A percentile compares a stretch with the other conserved stretches of the same genome.
These are phyloP conservation scores for Lepus timidus DNA, from an alignment of 2,113 vertebrate genomes.

Conservation along the genomic window DNA sequence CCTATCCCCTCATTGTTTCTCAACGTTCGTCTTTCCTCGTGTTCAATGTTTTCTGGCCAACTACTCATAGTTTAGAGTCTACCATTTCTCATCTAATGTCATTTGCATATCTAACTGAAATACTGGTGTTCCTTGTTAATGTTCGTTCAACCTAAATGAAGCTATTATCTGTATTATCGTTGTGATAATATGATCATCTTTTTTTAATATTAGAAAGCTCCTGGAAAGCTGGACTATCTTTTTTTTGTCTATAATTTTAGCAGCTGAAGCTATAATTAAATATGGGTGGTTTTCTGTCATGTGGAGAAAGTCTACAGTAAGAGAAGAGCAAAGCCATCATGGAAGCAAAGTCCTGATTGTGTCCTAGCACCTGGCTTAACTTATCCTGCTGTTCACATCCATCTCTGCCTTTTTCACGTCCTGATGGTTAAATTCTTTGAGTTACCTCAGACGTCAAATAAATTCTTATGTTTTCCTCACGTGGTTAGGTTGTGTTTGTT, in stretches of 20 bases:
- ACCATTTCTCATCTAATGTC: background rate
- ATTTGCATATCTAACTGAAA: background rate
- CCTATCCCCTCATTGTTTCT: background rate
- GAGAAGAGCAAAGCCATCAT: background rate
- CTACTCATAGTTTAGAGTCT: background rate
- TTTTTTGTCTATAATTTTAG: background rate
- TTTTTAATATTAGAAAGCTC: background rate
- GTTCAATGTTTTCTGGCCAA: background rate
- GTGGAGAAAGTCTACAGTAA: background rate
- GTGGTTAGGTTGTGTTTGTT: constrained; percentile 33
- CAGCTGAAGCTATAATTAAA: background rate
- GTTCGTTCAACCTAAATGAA: background rate
- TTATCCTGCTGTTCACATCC: no score
- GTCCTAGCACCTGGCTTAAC: no score
- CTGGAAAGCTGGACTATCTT: background rate
- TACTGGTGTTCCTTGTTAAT: background rate
- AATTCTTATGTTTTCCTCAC: constrained; percentile 33
- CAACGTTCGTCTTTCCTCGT: background rate
- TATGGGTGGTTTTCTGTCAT: background rate
- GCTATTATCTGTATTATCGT: background rate
- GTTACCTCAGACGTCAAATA: constrained; percentile 39
- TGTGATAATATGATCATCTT: background rate
- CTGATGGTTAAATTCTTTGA: no score
- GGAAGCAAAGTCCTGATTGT: background rate
- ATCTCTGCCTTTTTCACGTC: no score